Evolutionary conservation across 2,113 vertebrate genomes (phyloP).

Genomic region (Hystrix cristata): DNA sequence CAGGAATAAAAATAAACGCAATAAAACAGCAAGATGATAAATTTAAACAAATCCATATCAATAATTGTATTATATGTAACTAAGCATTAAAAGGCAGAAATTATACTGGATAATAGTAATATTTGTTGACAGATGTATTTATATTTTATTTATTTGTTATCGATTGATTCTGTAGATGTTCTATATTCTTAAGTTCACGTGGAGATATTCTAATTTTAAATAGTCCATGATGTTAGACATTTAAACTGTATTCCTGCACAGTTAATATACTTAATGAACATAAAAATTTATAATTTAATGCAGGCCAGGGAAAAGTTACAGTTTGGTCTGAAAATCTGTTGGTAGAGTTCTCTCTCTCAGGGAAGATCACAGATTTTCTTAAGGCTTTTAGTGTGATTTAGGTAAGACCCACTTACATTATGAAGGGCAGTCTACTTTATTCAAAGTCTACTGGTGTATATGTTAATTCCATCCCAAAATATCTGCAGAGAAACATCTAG

Average conservation of each 20-base stretch:
- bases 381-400: not conserved
- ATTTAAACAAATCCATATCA: not conserved
- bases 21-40: not conserved
- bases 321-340: not conserved
- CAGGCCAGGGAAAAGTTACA: not conserved
- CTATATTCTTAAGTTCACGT: not conserved
- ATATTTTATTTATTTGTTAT: not conserved
- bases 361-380: not conserved
- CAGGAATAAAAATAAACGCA: not conserved
- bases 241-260: slow-evolving; percentile 33
- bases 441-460: not conserved
- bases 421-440: not conserved
- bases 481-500: slow-evolving; percentile 6
- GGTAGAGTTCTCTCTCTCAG: not conserved
- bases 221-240: not conserved
- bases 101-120: not conserved
- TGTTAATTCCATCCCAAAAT: not conserved
- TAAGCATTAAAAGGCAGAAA: not conserved
- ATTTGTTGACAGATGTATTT: not conserved
- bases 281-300: not conserved
- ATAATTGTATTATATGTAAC: not conserved
- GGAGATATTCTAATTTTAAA: slow-evolving; percentile 9
- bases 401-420: not conserved
- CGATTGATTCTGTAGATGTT: not conserved
- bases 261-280: not conserved